Evolutionary conservation across 2,888 invertebrate species (phyloP), one percentile per base, ranked within the genome.

Genomic region (Cosmopolites sordidus): DNA sequence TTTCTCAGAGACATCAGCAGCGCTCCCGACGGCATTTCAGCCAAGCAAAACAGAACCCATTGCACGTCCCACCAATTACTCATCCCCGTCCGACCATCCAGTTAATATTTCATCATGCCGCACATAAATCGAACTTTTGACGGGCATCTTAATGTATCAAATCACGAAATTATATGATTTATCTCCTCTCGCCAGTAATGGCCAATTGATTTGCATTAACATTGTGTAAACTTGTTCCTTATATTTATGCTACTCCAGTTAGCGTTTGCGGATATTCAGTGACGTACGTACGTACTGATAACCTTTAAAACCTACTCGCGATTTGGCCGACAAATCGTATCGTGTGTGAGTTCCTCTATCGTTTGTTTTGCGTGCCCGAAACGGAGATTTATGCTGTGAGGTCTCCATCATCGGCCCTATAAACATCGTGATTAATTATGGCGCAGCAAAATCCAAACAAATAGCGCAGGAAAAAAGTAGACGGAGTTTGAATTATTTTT

Each of bases 161-260:
- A 73, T 73, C 73, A 72, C 68, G 66, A 65, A 60, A 69, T 71
- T 22, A 73, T 73, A 72, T 73, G 73, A 73, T 73, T 72, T 73
- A 73, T 68, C 54, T 60, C 62, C 66, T n/a, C 3, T 66, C 70
- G 71, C 71, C 69, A 72, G 72, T 71, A 70, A 65, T 67, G 4
- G 69, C 69, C 70, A 71, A 72, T 72, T 73, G 71, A 74, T 73
- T 73, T 73, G 72, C 73, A 73, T 73, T 73, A 72, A 72, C 73
- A 72, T 68, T 72, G 70, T 71, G 71, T 73, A 70, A 70, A 72
- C 71, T 70, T 65, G 69, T 68, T 69, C n/a, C n/a, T n/a, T 43
- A 30, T 43, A 29, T 18, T 43, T 30, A 1, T 43, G n/a, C n/a
- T n/a, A n/a, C n/a, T n/a, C n/a, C n/a, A n/a, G n/a, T n/a, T n/a